Base-by-base conservation (phyloP, 2,888 invertebrate species). In the Clitarchus hookeri region DNA sequence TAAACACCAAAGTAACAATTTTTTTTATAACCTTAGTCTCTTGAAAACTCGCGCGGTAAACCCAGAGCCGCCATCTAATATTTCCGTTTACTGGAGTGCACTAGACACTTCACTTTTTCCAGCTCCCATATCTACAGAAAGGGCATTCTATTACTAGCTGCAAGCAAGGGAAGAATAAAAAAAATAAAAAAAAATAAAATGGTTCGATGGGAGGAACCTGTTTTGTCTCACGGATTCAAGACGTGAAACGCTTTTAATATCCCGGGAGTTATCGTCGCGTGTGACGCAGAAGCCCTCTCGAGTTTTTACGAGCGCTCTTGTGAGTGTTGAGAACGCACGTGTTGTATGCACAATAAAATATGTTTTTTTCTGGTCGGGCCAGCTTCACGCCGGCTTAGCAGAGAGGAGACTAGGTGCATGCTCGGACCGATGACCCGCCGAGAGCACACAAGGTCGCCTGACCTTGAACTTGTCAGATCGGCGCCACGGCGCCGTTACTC, bases 181-280 rank as follows among this genome's bases (percentile, higher is more conserved):
- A 65, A 48, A n/a, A 65, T 16, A 19, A n/a, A 65, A 65, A 65
- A 6, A 65, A 16, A 65, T 6, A 65, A 65, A 16, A 65, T 0
- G n/a, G 16, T 65, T 65, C 16, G 11, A 16, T 65, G 11, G 6
- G n/a, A 65, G 65, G 65, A 23, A 65, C n/a, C 65, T 65, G 65
- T 19, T 65, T 65, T 65, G 65, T 65, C 65, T 65, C 65, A 65
- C n/a, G 65, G 65, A 65, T 65, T 6, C 19, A n/a, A 65, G 65
- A n/a, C 65, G 65, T 65, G 65, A 65, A 23, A 19, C 65, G 65
- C 65, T 65, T 65, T 65, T 65, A 65, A 65, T 65, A 65, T n/a
- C 65, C 19, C 65, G n/a, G 16, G 65, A 65, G 65, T 65, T 65
- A 65, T 65, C 65, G 65, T n/a, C n/a, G n/a, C 65, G 6, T 65